Percentiles rank a stretch among this genome's conserved stretches.
These are phyloP conservation scores for Leucopsar rothschildi DNA, from an alignment of 2,113 vertebrate species.

Conservation along the genomic window DNA sequence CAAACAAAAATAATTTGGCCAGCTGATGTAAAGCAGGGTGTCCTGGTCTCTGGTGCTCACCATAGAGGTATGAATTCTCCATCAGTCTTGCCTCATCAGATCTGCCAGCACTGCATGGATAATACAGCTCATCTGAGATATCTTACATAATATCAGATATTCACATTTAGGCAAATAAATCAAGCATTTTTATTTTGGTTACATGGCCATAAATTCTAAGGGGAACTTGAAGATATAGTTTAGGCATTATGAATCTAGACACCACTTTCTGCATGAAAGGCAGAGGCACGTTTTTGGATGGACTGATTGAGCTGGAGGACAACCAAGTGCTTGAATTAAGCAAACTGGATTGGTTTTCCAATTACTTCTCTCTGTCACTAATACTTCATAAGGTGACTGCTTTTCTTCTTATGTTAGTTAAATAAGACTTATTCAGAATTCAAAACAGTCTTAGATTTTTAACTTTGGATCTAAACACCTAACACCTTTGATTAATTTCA, in stretches of 20 bases:
- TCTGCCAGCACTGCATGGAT: neutral
- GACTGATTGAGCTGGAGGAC: neutral
- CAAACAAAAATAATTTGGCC: neutral
- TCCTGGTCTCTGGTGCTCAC: neutral
- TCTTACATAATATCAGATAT: neutral
- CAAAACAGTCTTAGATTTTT: neutral
- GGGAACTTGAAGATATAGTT: neutral
- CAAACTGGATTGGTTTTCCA: neutral
- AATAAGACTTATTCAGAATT: neutral
- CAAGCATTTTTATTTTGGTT: neutral
- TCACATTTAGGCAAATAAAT: neutral
- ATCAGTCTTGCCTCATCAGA: neutral
- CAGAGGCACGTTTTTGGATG: neutral
- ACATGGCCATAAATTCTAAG: neutral
- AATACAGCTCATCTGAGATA: neutral
- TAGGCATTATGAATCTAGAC: neutral
- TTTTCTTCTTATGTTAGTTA: neutral
- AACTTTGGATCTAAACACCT: neutral
- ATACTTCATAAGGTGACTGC: neutral
- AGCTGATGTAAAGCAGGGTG: neutral
- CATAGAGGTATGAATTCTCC: fast-evolving
- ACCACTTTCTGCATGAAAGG: neutral
- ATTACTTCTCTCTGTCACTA: neutral
- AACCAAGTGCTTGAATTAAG: neutral
- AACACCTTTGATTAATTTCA: neutral